A percentile compares a stretch with the other conserved stretches of the same genome.
These are phyloP conservation scores for Invenusta paracnida DNA, from an alignment of 2,888 invertebrate species.

Conservation along the genomic window DNA sequence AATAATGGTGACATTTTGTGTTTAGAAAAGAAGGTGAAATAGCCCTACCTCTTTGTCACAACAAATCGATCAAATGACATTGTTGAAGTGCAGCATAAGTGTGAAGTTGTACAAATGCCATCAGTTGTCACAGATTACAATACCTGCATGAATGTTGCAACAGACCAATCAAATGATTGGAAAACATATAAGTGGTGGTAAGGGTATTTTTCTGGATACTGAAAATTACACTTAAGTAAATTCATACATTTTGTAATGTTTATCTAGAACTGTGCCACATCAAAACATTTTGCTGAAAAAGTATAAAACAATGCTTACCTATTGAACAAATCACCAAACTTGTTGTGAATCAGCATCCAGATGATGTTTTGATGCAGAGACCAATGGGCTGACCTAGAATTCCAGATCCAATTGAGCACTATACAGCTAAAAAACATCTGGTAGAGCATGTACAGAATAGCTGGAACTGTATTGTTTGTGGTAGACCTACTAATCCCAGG, in stretches of 20 bases:
- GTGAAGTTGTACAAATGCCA: slow-evolving; percentile 1
- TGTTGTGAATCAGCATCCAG: slow-evolving; percentile 18
- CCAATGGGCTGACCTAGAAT: background rate
- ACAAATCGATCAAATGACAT: slow-evolving; percentile 13
- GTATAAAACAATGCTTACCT: slow-evolving; percentile 9
- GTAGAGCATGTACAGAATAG: background rate
- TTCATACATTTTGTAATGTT: slow-evolving; percentile 1
- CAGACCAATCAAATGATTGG: background rate
- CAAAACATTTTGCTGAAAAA: background rate
- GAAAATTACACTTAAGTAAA: slow-evolving; percentile 19
- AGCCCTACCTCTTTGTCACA: slow-evolving; percentile 22
- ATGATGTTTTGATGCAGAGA: slow-evolving; percentile 19
- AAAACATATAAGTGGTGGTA: slow-evolving; percentile 20
- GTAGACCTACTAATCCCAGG: background rate
- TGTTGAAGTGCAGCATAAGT: slow-evolving; percentile 15
- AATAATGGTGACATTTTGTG: slow-evolving; percentile 17
- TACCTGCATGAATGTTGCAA: slow-evolving; percentile 3
- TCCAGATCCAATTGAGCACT: slow-evolving; percentile 1
- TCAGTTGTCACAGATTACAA: background rate
- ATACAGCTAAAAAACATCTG: slow-evolving; percentile 4
- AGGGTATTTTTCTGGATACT: slow-evolving; percentile 7
- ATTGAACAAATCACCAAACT: slow-evolving; percentile 7
- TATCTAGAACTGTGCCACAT: background rate
- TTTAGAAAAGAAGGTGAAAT: slow-evolving; percentile 4
- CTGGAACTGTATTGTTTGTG: background rate